phyloP scores from a whole-genome alignment of 1,140 invertebrate genomes.

The Odontomachus brunneus region DNA sequence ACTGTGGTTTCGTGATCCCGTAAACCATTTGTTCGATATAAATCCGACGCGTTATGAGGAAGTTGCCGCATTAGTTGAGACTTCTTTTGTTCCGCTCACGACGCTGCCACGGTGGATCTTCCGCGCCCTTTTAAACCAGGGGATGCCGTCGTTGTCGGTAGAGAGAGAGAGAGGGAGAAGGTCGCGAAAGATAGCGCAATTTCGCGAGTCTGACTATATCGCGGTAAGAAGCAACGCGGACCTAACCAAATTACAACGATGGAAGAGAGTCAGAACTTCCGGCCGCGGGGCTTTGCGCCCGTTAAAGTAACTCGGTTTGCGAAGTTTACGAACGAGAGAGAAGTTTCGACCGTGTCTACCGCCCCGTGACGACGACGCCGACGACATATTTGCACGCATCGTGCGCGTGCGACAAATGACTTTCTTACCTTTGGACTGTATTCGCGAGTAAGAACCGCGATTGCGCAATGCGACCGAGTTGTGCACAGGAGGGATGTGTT shows the following conservation, averaged over 20 bases:
- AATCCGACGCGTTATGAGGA: slow-evolving; percentile 33
- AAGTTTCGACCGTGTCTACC: slow-evolving; percentile 59
- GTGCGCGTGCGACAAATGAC: slow-evolving; percentile 27
- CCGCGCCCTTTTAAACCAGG: too few relatives aligned
- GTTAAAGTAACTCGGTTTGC: slow-evolving; percentile 76
- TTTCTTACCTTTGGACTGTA: slow-evolving; percentile 34
- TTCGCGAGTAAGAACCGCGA: slow-evolving; percentile 21
- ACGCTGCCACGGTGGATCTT: slow-evolving; percentile 3
- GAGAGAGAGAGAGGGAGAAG: slow-evolving; percentile 12
- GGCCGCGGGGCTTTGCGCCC: slow-evolving; percentile 44
- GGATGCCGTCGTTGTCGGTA: not conserved
- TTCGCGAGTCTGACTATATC: slow-evolving; percentile 68
- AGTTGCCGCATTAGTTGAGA: not conserved
- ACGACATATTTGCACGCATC: slow-evolving; percentile 57
- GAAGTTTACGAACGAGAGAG: slow-evolving; percentile 69
- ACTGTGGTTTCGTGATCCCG: not conserved
- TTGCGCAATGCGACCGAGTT: too few relatives aligned
- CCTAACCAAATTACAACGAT: slow-evolving; percentile 69
- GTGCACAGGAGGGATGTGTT: too few relatives aligned
- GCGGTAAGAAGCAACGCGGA: slow-evolving; percentile 66
- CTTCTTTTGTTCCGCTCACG: slow-evolving; percentile 19
- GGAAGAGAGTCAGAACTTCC: slow-evolving; percentile 68
- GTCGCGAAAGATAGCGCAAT: slow-evolving; percentile 50
- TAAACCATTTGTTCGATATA: slow-evolving; percentile 28
- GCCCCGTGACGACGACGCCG: slow-evolving; percentile 16